Evolutionary conservation across 2,113 vertebrate species (phyloP).

Genomic region (Prolemur simus): DNA sequence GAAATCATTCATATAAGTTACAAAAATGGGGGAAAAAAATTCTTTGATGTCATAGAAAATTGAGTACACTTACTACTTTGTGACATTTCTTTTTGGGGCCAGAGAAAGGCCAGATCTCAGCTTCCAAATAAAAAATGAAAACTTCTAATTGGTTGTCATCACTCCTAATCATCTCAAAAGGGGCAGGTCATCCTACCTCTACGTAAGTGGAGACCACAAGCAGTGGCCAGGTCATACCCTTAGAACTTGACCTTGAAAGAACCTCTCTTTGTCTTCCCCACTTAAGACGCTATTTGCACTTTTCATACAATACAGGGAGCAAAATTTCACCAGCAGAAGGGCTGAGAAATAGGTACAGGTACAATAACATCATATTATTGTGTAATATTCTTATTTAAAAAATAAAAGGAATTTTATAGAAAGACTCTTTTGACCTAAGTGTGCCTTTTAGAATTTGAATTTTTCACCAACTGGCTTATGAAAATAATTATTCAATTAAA

Average conservation of each 20-base stretch:
- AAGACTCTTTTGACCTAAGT: background rate
- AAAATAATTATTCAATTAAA: conserved; percentile 25
- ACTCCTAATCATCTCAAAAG: background rate
- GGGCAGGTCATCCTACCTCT: background rate
- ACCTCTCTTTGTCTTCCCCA: background rate
- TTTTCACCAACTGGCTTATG: background rate
- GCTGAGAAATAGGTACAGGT: background rate
- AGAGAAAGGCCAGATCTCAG: background rate
- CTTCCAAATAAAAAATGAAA: background rate
- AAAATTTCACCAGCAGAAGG: background rate
- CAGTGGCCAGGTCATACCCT: background rate
- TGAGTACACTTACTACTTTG: background rate
- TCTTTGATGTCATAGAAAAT: background rate
- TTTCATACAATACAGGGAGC: background rate
- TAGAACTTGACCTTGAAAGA: background rate
- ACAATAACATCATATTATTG: background rate
- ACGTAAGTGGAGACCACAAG: background rate
- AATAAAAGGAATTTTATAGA: background rate
- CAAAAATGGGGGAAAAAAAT: background rate
- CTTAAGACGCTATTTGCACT: background rate
- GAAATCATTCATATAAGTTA: background rate
- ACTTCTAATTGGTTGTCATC: background rate
- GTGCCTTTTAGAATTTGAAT: background rate
- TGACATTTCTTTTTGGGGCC: background rate
- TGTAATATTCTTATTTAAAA: background rate